These are phyloP conservation scores for Oryctes rhinoceros DNA, from an alignment of 1,140 invertebrate genomes.

Conservation along the genomic window DNA sequence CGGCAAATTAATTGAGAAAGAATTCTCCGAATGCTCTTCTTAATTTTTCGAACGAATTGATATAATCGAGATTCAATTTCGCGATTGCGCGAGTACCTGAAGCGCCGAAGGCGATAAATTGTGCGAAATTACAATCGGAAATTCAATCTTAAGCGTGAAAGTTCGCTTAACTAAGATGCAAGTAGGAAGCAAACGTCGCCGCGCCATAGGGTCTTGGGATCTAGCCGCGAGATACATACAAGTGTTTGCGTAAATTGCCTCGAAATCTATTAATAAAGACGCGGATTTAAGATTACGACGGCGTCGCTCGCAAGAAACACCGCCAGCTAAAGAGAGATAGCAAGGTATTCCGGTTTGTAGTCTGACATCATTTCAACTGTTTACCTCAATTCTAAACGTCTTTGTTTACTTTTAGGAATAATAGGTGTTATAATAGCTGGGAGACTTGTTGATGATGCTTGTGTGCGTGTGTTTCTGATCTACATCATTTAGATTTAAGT, in stretches of 20 bases:
- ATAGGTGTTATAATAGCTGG: too few relatives aligned
- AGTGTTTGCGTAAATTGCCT: constrained; percentile 9
- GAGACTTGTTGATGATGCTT: too few relatives aligned
- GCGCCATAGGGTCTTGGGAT: background rate
- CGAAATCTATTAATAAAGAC: constrained; percentile 8
- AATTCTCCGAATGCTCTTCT: too few relatives aligned
- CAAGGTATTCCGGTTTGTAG: too few relatives aligned
- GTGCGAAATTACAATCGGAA: background rate
- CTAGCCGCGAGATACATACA: background rate
- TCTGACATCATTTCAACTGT: too few relatives aligned
- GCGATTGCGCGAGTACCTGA: background rate
- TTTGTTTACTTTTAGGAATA: too few relatives aligned
- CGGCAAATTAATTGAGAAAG: too few relatives aligned
- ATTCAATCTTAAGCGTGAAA: background rate
- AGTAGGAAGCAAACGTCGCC: background rate
- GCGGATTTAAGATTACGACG: background rate
- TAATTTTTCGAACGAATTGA: background rate
- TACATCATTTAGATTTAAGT: too few relatives aligned
- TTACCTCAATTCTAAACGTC: too few relatives aligned
- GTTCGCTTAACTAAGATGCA: background rate
- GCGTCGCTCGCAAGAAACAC: too few relatives aligned
- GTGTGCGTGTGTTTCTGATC: too few relatives aligned
- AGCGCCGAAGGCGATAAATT: background rate
- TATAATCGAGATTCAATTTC: background rate
- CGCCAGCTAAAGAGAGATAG: too few relatives aligned